Evolutionary conservation across 2,888 invertebrate genomes (phyloP), one percentile per base, ranked within the genome.

Genomic region (Pseudolycoriella hygida): DNA sequence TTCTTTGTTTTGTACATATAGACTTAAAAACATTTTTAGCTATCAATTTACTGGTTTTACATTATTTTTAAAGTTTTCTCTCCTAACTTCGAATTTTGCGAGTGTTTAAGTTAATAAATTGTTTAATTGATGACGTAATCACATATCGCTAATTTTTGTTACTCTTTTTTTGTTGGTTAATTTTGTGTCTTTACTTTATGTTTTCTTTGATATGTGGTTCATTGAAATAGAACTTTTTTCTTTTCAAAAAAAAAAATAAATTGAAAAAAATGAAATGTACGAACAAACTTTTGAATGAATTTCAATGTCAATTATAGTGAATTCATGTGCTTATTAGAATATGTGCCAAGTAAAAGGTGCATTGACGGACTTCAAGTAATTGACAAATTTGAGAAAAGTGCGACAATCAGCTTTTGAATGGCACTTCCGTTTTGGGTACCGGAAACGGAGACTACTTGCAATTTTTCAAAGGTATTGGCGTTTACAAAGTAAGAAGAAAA

Each of bases 71-170:
- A 37, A n/a, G 8, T 12, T 39, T 17, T 14, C 17, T 17, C 5
- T 39, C 11, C 17, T 39, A 15, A 17, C 11, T 6, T 17, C 15
- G 8, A 15, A 15, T 17, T 39, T 15, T 39, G 39, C 39, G 39
- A 39, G 39, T 39, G 8, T 39, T 39, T 39, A 14, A 17, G 39
- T 39, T 25, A 4, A 25, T 25, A 25, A 25, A 6, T 25, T 25
- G 8, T 25, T 25, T 39, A 39, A 39, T 39, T 39, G 39, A 39
- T 39, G 39, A 39, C 15, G 11, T 39, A 10, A 39, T 39, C 17
- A 15, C 17, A 39, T 15, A 8, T 25, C 25, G 25, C 25, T 25
- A 17, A 17, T 17, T 39, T 39, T 17, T 39, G 4, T 39, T 17
- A 15, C 11, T 15, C 17, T 39, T 17, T 3, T 39, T 39, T 39